phyloP scores from a whole-genome alignment of 2,888 invertebrate genomes.

The Protodeltote pygarga region DNA sequence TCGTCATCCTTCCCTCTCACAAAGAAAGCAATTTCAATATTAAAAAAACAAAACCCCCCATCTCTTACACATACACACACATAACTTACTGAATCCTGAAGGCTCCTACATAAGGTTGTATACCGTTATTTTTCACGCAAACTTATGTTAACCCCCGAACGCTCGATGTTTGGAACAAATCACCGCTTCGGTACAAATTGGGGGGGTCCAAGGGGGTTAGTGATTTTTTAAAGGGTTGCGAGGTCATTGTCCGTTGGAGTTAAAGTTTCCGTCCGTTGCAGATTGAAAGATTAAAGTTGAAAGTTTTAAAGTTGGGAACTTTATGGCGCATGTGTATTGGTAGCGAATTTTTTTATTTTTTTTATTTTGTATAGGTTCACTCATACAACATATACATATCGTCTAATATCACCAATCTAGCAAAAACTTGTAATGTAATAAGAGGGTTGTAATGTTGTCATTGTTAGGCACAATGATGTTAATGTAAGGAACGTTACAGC shows the following conservation, averaged over 20 bases:
- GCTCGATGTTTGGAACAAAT: conserved; percentile 32
- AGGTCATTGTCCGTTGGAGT: conserved; percentile 19
- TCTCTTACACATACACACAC: conserved; percentile 6
- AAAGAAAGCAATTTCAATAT: background rate
- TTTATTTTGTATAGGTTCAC: no score
- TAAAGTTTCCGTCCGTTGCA: no score
- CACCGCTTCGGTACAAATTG: conserved; percentile 43
- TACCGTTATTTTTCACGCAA: conserved; percentile 53
- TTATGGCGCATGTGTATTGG: conserved; percentile 1
- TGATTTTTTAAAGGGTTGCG: conserved; percentile 38
- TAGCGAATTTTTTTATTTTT: conserved; percentile 2
- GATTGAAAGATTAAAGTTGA: conserved; percentile 29
- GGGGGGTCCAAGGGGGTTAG: conserved; percentile 12
- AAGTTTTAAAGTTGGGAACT: conserved; percentile 1
- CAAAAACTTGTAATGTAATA: no score
- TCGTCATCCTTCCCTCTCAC: no score
- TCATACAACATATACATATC: no score
- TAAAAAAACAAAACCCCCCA: conserved; percentile 12
- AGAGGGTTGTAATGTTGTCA: no score
- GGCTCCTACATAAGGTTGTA: conserved; percentile 34
- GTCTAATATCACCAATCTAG: no score
- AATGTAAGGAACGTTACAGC: no score
- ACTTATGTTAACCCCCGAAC: conserved; percentile 24
- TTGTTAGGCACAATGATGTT: no score
- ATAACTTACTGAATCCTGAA: conserved; percentile 24